Evolutionary conservation across 2,797 vertebrate species (phyloP), one percentile per base, ranked within the genome.

Genomic region (Pelodytes ibericus): DNA sequence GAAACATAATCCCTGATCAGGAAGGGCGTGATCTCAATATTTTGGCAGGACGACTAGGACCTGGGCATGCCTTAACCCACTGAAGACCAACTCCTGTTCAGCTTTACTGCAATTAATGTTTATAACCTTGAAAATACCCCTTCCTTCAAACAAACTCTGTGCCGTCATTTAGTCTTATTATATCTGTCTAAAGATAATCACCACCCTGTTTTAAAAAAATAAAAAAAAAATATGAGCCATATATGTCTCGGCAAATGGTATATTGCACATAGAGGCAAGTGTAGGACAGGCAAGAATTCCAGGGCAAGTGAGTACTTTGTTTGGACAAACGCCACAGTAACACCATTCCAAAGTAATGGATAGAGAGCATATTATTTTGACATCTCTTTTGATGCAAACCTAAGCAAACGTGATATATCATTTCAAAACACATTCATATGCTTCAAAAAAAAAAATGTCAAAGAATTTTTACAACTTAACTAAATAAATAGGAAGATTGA

Each of bases 291-390:
- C 3, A 7, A 33, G 27, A 29, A 60, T 30, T 60, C 58, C 58
- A 31, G 29, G 27, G 26, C 58, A 31, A n/a, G n/a, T 30, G 29
- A 10, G 26, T 30, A 9, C 25, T 60, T 29, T 36, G 30, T 62
- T 36, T 62, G 60, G 60, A 31, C 60, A 36, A 36, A 62, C 13
- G 25, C 30, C 30, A 33, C 31, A 25, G 60, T 36, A 62, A 62
- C 60, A 24, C 60, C 60, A 88, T 89, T 90, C 85, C 86, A 86
- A 80, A 31, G 3, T 81, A 86, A 83, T 75, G 87, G 87, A 87
- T 86, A 87, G 84, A 86, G 60, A 62, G 88, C 86, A 85, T 86
- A 88, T 81, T 83, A 87, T 84, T 89, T 86, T 88, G 87, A 85
- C 86, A 74, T 86, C 24, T 53, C 89, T 83, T 89, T 85, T 84